Evolutionary conservation across 2,888 invertebrate genomes (phyloP).

Genomic region (Campoplex capitator): DNA sequence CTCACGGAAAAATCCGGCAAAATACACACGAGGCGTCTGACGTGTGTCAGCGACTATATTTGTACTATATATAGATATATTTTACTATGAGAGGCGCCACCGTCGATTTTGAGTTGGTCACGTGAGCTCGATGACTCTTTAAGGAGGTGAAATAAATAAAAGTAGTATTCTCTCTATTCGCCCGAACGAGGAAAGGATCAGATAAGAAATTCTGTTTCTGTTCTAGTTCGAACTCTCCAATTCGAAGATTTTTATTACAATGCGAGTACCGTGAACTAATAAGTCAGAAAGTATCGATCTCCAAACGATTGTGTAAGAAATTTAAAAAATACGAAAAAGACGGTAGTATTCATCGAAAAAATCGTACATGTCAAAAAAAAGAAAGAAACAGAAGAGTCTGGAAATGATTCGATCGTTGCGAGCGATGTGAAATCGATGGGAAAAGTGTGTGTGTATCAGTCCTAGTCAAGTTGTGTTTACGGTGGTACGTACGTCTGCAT

Average conservation of each 20-base stretch:
- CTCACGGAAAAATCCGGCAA: too few species aligned
- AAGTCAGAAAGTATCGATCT: not conserved
- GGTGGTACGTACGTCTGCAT: not conserved
- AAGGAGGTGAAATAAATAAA: too few species aligned
- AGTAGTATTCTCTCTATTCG: not conserved
- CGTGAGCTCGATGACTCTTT: too few species aligned
- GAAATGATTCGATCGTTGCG: not conserved
- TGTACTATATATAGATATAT: too few species aligned
- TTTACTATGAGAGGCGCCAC: too few species aligned
- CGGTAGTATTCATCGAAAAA: not conserved
- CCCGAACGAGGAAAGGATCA: not conserved
- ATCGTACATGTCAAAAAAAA: not conserved
- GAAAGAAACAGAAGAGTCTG: not conserved
- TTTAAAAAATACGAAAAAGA: not conserved
- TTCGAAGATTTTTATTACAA: not conserved
- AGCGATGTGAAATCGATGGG: not conserved
- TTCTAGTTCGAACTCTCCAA: too few species aligned
- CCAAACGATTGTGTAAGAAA: not conserved
- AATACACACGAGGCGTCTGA: too few species aligned
- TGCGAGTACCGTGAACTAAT: not conserved
- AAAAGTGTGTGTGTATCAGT: not conserved
- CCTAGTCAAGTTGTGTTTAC: not conserved
- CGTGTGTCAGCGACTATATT: too few species aligned
- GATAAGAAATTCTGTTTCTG: not conserved
- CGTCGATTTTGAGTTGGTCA: too few species aligned